phyloP scores from a whole-genome alignment of 2,113 vertebrate species.

The Prolemur simus region DNA sequence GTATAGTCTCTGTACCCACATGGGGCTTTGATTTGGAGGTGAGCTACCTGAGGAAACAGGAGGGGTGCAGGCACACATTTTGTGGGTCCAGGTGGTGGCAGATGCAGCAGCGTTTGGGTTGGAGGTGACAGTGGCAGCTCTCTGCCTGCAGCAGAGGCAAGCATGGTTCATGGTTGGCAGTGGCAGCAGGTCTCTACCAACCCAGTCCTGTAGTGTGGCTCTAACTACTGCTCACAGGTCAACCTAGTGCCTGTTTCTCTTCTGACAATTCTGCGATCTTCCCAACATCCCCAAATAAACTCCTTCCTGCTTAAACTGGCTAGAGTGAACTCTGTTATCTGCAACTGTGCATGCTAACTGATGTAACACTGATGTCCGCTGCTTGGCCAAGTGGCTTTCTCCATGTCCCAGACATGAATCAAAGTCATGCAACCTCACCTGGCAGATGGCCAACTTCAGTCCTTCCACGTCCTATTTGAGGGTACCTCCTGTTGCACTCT shows the following conservation, averaged over 20 bases:
- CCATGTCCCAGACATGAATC: neutral
- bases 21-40: neutral
- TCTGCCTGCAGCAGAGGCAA: neutral
- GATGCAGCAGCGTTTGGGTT: neutral
- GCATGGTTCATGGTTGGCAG: neutral
- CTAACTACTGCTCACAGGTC: neutral
- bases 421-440: neutral
- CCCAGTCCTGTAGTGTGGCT: neutral
- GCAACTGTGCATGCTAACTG: neutral
- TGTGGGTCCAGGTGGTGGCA: neutral
- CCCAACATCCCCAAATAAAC: neutral
- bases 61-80: neutral
- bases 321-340: neutral
- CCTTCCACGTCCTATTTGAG: neutral
- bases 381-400: neutral
- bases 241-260: neutral
- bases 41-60: neutral
- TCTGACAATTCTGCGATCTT: neutral
- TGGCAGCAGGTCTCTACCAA: neutral
- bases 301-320: neutral
- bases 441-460: neutral
- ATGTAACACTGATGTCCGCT: neutral
- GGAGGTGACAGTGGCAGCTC: neutral
- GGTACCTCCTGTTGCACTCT: neutral
- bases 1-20: neutral